phyloP scores from a whole-genome alignment of 2,113 vertebrate species.

The Mirza zaza region DNA sequence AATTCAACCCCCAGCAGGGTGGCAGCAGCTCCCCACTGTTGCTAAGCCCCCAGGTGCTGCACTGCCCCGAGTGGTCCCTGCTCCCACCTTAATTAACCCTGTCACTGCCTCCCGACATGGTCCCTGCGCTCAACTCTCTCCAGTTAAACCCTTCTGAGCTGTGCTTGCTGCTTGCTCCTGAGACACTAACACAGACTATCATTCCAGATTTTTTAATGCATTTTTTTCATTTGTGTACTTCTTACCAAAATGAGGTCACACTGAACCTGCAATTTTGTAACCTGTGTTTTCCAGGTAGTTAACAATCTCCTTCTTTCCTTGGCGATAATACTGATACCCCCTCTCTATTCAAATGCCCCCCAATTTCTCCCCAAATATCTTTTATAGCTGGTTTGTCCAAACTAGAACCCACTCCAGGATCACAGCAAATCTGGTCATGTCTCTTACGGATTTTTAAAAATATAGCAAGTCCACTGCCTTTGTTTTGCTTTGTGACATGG shows the following conservation, averaged over 20 bases:
- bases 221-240: not conserved
- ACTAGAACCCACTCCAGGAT: not conserved
- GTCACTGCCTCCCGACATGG: too few species aligned
- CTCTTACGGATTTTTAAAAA: not conserved
- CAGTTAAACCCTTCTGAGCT: not conserved
- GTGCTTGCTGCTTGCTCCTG: not conserved
- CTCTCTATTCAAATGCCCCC: not conserved
- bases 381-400: not conserved
- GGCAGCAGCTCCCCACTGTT: not conserved
- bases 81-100: too few species aligned
- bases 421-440: not conserved
- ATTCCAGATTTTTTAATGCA: not conserved
- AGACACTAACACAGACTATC: not conserved
- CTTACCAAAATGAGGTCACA: not conserved
- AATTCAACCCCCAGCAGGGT: too few species aligned
- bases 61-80: too few species aligned
- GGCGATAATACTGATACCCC: not conserved
- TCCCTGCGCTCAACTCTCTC: not conserved
- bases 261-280: accelerated
- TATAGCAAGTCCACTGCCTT: not conserved
- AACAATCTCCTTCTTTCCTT: not conserved
- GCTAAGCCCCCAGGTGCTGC: not conserved
- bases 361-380: not conserved
- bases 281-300: not conserved
- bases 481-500: not conserved